Evolutionary conservation across 2,888 invertebrate genomes (phyloP), one percentile per base, ranked within the genome.

Genomic region (Zootermopsis nevadensis): DNA sequence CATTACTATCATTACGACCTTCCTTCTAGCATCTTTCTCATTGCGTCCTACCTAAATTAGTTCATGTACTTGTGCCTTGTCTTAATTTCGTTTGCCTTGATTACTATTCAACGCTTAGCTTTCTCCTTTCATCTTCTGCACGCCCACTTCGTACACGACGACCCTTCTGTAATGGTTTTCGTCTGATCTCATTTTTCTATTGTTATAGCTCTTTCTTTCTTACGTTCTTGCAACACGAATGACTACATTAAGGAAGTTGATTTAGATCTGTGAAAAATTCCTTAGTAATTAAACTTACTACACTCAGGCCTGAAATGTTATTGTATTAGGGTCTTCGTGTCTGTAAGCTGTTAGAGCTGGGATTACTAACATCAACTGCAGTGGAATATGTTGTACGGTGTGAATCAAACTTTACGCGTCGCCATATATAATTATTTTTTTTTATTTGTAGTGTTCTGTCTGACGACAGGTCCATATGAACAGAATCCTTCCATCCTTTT

Each of bases 71-170:
- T n/a, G 74, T 19, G 69, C 53, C 55, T 82, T 74, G 66, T 55
- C 33, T 74, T 76, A 76, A 72, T 82, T 82, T 76, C 74, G 74
- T 69, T 74, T 53, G 33, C 53, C 74, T 82, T 76, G 76, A 82
- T 82, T 82, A 76, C 72, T 53, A 82, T 76, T 82, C 82, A 82
- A 31, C 74, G n/a, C 80, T 80, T 8, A 74, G n/a, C 72, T 38
- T 53, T 67, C 74, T 33, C 55, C 55, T 74, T 33, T 27, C 82
- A 27, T 66, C 53, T 66, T 76, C 22, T 53, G 31, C 79, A 55
- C 35, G 66, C 30, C 77, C 77, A 42, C 74, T 74, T 74, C 74
- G 7, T n/a, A 22, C 77, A 38, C 38, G 31, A 42, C 53, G 30
- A 60, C 27, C 60, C 60, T 10, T 53, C 53, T 53, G 53, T 53